Base-by-base conservation (phyloP, 2,888 invertebrate genomes). In the Cephus runcator region DNA sequence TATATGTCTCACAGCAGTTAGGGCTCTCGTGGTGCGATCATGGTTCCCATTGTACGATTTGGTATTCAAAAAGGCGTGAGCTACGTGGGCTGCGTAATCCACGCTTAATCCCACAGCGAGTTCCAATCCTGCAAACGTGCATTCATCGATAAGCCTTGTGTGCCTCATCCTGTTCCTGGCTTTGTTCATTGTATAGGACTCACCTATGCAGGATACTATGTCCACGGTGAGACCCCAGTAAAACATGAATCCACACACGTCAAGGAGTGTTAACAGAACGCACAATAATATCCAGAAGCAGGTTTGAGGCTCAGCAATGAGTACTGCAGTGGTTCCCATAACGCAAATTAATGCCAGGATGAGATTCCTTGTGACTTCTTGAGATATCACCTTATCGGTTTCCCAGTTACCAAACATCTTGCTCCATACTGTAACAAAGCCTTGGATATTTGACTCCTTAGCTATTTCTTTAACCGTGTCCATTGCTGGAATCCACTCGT, bases 191-290 rank as follows among this genome's bases (percentile, higher is more conserved):
- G 56, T 56, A 23, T 56, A 9, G 23, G 1, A 79, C 84, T 86
- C 79, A 90, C 95, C 96, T 77, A 97, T 96, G 87, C 96, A 96
- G 76, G 96, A 95, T 12, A 96, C 95, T 76, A 96, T 94, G 89
- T 97, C 97, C 69, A 97, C 95, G 4, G 96, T 96, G 88, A 97
- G 93, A 6, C 95, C 96, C 96, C 96, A 96, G 83, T 94, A 93
- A 88, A 95, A 95, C 96, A 96, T 96, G 88, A 94, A 95, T 1
- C 96, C 96, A 84, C 95, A 94, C 15, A 96, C 95, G 87, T 96
- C 95, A 0, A 95, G 88, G 90, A 97, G 93, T 1, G 96, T 96
- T 82, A 96, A 91, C 69, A 96, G 90, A 30, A 96, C 96, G 87
- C 96, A 96, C 34, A 95, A 88, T 85, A 97, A 95, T 86, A 97